phyloP scores from a whole-genome alignment of 2,888 invertebrate species.

The Watsonalla binaria region DNA sequence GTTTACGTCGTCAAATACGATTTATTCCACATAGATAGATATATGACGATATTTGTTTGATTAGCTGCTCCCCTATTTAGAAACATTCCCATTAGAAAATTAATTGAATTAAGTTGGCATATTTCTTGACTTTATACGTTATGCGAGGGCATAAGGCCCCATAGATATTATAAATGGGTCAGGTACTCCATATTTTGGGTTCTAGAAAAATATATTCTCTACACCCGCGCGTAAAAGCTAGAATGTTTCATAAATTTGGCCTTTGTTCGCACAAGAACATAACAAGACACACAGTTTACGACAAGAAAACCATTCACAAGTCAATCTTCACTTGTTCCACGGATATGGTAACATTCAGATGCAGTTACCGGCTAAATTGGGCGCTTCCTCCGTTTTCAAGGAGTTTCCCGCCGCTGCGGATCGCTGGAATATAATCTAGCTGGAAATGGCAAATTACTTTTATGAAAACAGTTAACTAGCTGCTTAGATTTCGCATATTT shows the following conservation, averaged over 20 bases:
- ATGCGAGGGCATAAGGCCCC: too few species aligned
- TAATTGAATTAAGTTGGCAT: too few species aligned
- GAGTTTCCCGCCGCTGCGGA: slow-evolving; percentile 34
- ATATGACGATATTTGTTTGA: too few species aligned
- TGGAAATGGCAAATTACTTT: slow-evolving; percentile 41
- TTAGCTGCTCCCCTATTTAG: too few species aligned
- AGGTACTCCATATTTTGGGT: slow-evolving; percentile 7
- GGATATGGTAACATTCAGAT: slow-evolving; percentile 69
- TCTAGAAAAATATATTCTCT: slow-evolving; percentile 21
- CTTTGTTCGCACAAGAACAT: slow-evolving; percentile 40
- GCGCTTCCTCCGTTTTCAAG: slow-evolving; percentile 51
- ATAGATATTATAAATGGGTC: too few species aligned
- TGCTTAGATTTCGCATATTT: slow-evolving; percentile 20
- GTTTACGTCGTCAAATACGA: too few species aligned
- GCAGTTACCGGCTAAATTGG: slow-evolving; percentile 71
- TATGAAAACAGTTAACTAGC: slow-evolving; percentile 26
- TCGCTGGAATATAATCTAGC: slow-evolving; percentile 31
- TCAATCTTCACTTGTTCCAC: slow-evolving; percentile 70
- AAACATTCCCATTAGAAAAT: too few species aligned
- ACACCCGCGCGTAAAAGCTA: slow-evolving; percentile 29
- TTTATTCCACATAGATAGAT: too few species aligned
- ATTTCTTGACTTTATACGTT: too few species aligned
- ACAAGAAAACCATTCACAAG: slow-evolving; percentile 54
- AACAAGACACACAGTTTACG: slow-evolving; percentile 67
- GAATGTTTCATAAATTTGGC: slow-evolving; percentile 47